Evolutionary conservation across 1,140 invertebrate genomes (phyloP), one percentile per base, ranked within the genome.

Genomic region (Drosophila orosa): DNA sequence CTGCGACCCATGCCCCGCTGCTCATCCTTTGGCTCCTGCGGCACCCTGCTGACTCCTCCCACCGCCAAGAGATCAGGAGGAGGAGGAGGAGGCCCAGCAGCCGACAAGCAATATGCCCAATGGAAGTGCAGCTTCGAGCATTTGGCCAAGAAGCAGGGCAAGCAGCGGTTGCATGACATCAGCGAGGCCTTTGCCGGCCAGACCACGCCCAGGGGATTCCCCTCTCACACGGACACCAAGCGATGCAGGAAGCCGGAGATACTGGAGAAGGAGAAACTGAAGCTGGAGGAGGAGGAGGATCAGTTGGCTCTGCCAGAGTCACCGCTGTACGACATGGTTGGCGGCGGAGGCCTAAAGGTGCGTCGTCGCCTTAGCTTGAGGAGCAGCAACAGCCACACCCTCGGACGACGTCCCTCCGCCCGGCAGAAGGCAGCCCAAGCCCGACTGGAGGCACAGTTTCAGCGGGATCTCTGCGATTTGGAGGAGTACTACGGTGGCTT

Each of bases 121-220:
- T 89, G 84, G 84, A 87, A 87, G 35, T 89, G 80, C 76, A 89
- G 69, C 59, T 90, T 89, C 10, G 84, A 89, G 69, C 68, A 80
- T 8, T 17, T 59, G 15, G 25, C 47, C 0, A 8, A 7, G 19
- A 33, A 24, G 50, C 50, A 52, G 50, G 29, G 15, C 45, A 56
- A 48, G 25, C 48, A 22, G n/a, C 66, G 61, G 0, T 45, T 56
- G 3, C 85, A 90, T 13, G 67, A 85, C 58, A 86, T 79, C 33
- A 86, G 66, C 24, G 85, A 81, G 33, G 63, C 78, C 0, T 24
- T 90, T 1, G 47, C 86, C 4, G 85, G 84, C 0, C 84, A 89
- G 44, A 84, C 78, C 6, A 90, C 85, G 3, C 85, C 85, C 6
- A 48, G 45, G 0, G 85, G 85, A 10, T 90, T 90, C 9, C 85